Percentiles rank a stretch among this genome's conserved stretches.
These are phyloP conservation scores for Leptinotarsa tumamoca DNA, from an alignment of 2,888 invertebrate genomes.

Conservation along the genomic window DNA sequence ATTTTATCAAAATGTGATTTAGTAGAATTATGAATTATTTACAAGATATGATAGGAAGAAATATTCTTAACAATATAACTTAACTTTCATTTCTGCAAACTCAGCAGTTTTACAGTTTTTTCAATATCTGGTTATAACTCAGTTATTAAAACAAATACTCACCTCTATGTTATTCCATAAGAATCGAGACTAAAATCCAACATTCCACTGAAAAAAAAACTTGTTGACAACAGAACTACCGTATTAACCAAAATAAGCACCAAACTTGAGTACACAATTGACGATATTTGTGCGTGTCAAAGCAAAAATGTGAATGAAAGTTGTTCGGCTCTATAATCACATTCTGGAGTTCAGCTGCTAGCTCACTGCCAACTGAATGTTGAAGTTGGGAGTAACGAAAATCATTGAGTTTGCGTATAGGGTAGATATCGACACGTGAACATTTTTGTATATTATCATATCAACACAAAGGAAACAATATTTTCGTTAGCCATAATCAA, in stretches of 20 bases:
- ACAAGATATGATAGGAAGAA: too few species aligned
- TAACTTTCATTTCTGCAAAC: too few species aligned
- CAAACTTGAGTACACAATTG: neutral
- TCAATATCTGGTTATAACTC: neutral
- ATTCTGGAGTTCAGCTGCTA: slow-evolving; percentile 28
- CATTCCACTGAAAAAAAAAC: neutral
- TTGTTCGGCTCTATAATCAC: slow-evolving; percentile 22
- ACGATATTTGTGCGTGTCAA: slow-evolving; percentile 35
- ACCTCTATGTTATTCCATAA: slow-evolving; percentile 8
- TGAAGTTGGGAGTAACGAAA: slow-evolving; percentile 29
- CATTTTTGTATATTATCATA: slow-evolving; percentile 8
- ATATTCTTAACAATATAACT: too few species aligned
- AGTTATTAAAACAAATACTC: neutral
- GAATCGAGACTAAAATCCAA: neutral
- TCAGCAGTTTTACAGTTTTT: neutral
- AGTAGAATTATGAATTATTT: too few species aligned
- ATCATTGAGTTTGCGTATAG: slow-evolving; percentile 35
- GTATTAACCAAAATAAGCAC: neutral
- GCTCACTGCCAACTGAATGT: slow-evolving; percentile 32
- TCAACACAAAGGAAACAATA: slow-evolving; percentile 6
- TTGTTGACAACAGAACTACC: neutral
- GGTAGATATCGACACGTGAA: slow-evolving; percentile 11
- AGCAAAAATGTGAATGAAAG: slow-evolving; percentile 33
- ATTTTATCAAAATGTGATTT: too few species aligned
- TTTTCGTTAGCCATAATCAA: slow-evolving; percentile 8